phyloP scores from a whole-genome alignment of 2,888 invertebrate species.

The Ryuthela nishihirai region DNA sequence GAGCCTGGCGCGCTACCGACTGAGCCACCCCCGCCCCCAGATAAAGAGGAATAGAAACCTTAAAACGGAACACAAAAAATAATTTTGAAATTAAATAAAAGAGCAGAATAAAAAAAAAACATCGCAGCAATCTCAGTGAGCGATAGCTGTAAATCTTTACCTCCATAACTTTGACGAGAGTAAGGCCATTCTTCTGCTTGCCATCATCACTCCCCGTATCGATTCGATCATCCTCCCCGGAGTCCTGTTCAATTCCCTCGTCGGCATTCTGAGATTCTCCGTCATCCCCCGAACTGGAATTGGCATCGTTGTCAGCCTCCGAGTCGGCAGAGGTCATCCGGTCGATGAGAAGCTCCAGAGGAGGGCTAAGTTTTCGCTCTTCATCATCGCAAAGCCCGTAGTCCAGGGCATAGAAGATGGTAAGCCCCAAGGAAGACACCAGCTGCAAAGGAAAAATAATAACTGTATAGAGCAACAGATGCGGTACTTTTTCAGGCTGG shows the following conservation, averaged over 20 bases:
- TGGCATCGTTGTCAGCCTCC: slow-evolving; percentile 36
- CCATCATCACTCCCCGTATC: slow-evolving; percentile 43
- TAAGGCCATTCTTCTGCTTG: slow-evolving; percentile 45
- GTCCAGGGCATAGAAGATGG: slow-evolving; percentile 85
- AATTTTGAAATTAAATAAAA: no score
- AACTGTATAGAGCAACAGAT: no score
- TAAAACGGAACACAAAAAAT: no score
- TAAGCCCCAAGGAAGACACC: slow-evolving; percentile 72
- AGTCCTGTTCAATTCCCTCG: slow-evolving; percentile 86
- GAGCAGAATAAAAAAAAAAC: no score
- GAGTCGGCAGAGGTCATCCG: slow-evolving; percentile 25
- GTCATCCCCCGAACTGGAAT: slow-evolving; percentile 46
- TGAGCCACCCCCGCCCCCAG: no score
- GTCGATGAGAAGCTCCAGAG: slow-evolving; percentile 76
- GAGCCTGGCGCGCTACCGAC: no score
- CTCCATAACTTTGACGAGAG: slow-evolving; percentile 60
- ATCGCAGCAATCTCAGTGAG: no score
- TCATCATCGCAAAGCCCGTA: slow-evolving; percentile 80
- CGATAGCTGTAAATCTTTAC: no score
- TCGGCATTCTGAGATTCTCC: slow-evolving; percentile 60
- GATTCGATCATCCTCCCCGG: slow-evolving; percentile 62
- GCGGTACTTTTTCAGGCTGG: no score
- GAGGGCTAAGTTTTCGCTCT: slow-evolving; percentile 78
- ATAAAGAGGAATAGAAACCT: no score
- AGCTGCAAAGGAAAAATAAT: slow-evolving; percentile 56